Conservation (phyloP, 2,797 vertebrate species). For the Hirundo rustica region DNA sequence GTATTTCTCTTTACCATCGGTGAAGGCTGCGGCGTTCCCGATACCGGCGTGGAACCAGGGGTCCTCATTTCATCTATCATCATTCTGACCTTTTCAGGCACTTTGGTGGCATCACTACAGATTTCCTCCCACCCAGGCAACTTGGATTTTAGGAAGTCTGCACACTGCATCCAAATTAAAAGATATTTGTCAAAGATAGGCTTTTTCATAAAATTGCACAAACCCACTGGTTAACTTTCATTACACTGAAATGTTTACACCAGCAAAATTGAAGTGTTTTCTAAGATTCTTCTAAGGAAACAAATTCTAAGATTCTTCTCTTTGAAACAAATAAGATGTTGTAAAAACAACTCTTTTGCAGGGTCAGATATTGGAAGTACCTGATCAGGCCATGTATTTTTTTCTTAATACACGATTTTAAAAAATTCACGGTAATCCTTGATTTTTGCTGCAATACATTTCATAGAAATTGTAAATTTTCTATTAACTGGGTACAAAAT, state of each 20-base stretch:
- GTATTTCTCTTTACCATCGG: slow-evolving; percentile 77
- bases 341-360: background rate
- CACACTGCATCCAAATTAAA: slow-evolving; percentile 80
- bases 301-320: background rate
- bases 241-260: background rate
- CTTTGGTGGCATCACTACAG: slow-evolving; percentile 88
- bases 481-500: background rate
- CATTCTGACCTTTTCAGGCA: slow-evolving; percentile 85
- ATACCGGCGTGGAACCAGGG: slow-evolving; percentile 70
- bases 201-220: background rate
- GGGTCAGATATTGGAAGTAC: background rate
- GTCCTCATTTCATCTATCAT: slow-evolving; percentile 89
- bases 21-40: slow-evolving; percentile 82
- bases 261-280: background rate
- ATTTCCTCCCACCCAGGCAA: slow-evolving; percentile 92
- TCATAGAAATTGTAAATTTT: background rate
- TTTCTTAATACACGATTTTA: background rate
- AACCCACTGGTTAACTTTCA: background rate
- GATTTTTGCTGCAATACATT: background rate
- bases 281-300: background rate
- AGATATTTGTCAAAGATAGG: background rate
- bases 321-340: background rate
- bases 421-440: background rate
- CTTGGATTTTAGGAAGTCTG: slow-evolving; percentile 84
- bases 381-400: background rate